phyloP scores from a whole-genome alignment of 2,113 vertebrate genomes.

The Corythornis cristatus region DNA sequence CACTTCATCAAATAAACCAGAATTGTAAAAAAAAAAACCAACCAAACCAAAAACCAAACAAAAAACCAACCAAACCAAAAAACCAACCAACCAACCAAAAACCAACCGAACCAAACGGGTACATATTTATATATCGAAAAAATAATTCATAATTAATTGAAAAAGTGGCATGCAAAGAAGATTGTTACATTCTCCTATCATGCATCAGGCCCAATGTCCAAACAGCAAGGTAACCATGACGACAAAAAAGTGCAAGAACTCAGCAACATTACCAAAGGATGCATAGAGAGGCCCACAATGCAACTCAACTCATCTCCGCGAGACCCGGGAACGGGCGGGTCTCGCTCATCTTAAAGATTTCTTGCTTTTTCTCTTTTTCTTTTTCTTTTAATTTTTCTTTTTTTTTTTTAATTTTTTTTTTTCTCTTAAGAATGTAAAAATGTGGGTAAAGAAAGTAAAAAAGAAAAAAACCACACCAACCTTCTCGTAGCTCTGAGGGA shows the following conservation, averaged over 20 bases:
- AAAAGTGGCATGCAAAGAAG: constrained; percentile 91
- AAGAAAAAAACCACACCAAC: constrained; percentile 99
- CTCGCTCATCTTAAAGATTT: constrained; percentile 76
- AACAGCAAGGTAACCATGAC: constrained; percentile 92
- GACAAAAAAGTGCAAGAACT: constrained; percentile 91
- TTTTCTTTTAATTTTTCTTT: neutral
- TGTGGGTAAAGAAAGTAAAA: constrained; percentile 99
- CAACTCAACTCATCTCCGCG: constrained; percentile 85
- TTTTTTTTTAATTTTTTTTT: neutral
- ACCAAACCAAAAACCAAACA: neutral
- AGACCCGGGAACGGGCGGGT: constrained; percentile 87
- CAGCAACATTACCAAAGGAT: constrained; percentile 98
- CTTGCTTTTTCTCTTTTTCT: constrained; percentile 72
- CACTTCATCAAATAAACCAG: constrained; percentile 22
- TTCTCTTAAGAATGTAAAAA: constrained; percentile 86
- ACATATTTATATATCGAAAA: constrained; percentile 30
- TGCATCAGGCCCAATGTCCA: constrained; percentile 91
- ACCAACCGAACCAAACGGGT: neutral
- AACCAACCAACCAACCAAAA: neutral
- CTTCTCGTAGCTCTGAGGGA: constrained; percentile 99
- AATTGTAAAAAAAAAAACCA: neutral
- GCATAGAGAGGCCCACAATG: constrained; percentile 98
- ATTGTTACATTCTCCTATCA: constrained; percentile 95
- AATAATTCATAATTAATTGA: constrained; percentile 42
- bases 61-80: neutral